These are phyloP conservation scores for Rhabdophis nuchalis DNA, from an alignment of 2,797 vertebrate genomes.

Conservation along the genomic window DNA sequence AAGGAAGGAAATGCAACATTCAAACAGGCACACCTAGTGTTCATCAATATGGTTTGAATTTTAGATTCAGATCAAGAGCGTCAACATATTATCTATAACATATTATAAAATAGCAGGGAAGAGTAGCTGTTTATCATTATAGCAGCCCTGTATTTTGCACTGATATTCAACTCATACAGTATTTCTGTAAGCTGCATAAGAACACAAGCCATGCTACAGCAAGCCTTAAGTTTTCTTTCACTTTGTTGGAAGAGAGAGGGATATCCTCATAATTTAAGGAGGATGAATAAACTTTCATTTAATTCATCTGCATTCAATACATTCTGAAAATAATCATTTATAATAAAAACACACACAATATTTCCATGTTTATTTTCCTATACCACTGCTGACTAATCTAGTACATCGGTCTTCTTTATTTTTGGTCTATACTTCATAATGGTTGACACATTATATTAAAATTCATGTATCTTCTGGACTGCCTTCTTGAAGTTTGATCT, in stretches of 20 bases:
- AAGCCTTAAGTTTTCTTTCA: not conserved
- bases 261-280: not conserved
- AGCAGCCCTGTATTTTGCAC: not conserved
- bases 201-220: not conserved
- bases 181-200: not conserved
- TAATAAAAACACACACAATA: not conserved
- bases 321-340: not conserved
- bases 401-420: not conserved
- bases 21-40: not conserved
- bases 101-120: not conserved
- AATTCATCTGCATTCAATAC: not conserved
- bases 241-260: not conserved
- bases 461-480: not conserved
- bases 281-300: not conserved
- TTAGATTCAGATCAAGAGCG: not conserved
- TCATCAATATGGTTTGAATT: not conserved
- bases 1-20: not conserved
- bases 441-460: not conserved
- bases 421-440: not conserved
- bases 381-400: not conserved
- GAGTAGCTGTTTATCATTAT: not conserved
- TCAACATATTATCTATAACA: not conserved
- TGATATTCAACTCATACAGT: not conserved
- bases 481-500: not conserved
- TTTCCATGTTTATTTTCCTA: not conserved